Base-by-base conservation (phyloP, 1,140 invertebrate genomes). In the Danaus plexippus region DNA sequence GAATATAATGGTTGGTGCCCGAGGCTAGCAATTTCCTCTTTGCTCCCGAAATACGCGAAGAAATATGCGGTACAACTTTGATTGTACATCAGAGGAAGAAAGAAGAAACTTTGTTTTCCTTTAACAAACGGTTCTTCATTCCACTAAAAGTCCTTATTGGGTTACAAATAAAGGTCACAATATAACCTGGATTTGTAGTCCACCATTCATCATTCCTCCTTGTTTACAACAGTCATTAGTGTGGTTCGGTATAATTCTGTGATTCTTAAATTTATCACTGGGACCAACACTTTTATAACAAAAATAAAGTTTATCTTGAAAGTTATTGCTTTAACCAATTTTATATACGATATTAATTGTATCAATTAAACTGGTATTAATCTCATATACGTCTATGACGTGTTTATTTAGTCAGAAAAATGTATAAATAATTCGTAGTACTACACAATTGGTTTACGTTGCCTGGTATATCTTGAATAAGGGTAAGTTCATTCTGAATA, bases 11-110 rank as follows among this genome's bases (percentile, higher is more conserved):
- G 61, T 57, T 47, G 54, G 46, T 22, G 64, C 75, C 70, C 46
- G 70, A 52, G 71, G 72, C 75, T 54, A 50, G 69, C 74, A 77
- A 80, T 80, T 78, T 80, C 77, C 77, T 64, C 59, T 69, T 61
- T 46, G 67, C 73, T 69, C 61, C 73, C 67, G 69, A 75, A 78
- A 69, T 70, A 66, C 63, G 54, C 53, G 15, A 62, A 56, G 64
- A 67, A 71, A 66, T 64, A 55, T 69, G 61, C 62, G 59, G 55
- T 64, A 70, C 54, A 74, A 75, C 67, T 78, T 78, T 69, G 66
- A 72, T 72, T 74, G 66, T 78, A 69, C 61, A 69, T 71, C 68
- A 72, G 43, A 55, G 40, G 43, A 60, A 60, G 15, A 53, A 32
- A 52, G 50, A 43, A 54, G 54, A 61, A 61, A 61, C 59, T 61